Percentiles rank a stretch among this genome's conserved stretches.
Evolutionary conservation across 2,888 invertebrate genomes (phyloP).

Genomic region (Aleiodes alternator): DNA sequence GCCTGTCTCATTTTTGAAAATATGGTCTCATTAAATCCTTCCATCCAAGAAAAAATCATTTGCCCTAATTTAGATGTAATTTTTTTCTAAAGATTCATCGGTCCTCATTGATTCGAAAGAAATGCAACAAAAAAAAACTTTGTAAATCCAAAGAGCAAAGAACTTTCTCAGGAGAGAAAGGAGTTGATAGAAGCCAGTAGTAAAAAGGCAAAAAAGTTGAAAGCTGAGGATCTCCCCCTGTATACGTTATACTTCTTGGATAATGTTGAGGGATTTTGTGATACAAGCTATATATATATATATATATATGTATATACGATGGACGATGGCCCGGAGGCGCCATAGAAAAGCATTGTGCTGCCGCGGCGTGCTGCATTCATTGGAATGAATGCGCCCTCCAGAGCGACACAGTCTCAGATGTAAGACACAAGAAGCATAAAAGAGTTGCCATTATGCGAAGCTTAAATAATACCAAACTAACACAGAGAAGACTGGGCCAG

Average conservation of each 20-base stretch:
- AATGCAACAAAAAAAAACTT: not conserved
- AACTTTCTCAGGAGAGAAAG: constrained; percentile 2
- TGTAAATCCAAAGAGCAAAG: not conserved
- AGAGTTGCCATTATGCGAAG: constrained; percentile 73
- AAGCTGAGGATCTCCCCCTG: constrained; percentile 10
- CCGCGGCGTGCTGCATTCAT: constrained; percentile 62
- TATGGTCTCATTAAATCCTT: no score
- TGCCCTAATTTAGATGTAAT: no score
- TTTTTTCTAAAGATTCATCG: no score
- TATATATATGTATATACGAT: constrained; percentile 41
- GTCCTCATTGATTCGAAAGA: no score
- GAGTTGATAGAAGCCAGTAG: not conserved
- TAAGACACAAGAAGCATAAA: constrained; percentile 74
- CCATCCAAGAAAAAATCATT: no score
- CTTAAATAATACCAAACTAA: constrained; percentile 71
- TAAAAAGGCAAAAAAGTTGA: constrained; percentile 18
- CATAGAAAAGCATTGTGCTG: constrained; percentile 64
- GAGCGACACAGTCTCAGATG: constrained; percentile 70
- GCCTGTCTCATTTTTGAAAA: no score
- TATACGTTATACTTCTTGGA: constrained; percentile 44
- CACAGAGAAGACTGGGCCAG: constrained; percentile 21
- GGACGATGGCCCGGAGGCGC: constrained; percentile 57
- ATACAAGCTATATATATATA: constrained; percentile 19
- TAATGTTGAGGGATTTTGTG: constrained; percentile 50
- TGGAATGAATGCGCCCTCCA: constrained; percentile 70